Evolutionary conservation across 2,888 invertebrate genomes (phyloP).

Genomic region (Phaonia tiefii): DNA sequence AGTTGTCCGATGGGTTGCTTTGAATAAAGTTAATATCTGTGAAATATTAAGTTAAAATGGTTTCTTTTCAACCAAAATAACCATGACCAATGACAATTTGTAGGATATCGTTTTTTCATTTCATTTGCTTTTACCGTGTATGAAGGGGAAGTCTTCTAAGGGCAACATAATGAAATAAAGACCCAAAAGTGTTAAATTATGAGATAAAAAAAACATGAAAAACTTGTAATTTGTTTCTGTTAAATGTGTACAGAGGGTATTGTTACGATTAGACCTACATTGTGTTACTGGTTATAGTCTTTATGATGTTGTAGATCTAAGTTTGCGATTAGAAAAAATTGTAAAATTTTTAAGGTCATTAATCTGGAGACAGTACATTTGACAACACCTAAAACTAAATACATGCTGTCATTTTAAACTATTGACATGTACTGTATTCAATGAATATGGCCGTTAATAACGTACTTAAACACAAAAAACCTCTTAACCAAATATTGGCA

Average conservation of each 20-base stretch:
- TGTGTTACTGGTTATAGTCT: no score
- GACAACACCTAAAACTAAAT: no score
- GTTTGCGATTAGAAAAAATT: no score
- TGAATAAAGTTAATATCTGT: conserved; percentile 59
- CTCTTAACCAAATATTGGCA: no score
- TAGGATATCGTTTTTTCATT: conserved; percentile 31
- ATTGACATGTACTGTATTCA: no score
- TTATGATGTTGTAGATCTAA: no score
- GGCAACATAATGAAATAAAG: conserved; percentile 6
- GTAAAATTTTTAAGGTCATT: no score
- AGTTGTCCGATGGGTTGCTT: conserved; percentile 44
- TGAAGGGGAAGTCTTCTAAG: no score
- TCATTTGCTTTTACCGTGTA: conserved; percentile 1
- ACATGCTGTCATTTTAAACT: no score
- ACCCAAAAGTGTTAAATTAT: conserved; percentile 32
- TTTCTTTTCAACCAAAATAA: conserved; percentile 47
- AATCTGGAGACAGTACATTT: no score
- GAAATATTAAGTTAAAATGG: conserved; percentile 55
- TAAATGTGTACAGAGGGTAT: not conserved
- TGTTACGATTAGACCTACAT: not conserved
- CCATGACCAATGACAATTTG: conserved; percentile 50
- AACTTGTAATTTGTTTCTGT: conserved; percentile 37
- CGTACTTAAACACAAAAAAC: no score
- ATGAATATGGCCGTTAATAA: no score
- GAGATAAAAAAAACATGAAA: conserved; percentile 21